Percentiles rank a stretch among this genome's conserved stretches.
phyloP scores from a whole-genome alignment of 2,888 invertebrate genomes.

The Balanococcus diminutus region DNA sequence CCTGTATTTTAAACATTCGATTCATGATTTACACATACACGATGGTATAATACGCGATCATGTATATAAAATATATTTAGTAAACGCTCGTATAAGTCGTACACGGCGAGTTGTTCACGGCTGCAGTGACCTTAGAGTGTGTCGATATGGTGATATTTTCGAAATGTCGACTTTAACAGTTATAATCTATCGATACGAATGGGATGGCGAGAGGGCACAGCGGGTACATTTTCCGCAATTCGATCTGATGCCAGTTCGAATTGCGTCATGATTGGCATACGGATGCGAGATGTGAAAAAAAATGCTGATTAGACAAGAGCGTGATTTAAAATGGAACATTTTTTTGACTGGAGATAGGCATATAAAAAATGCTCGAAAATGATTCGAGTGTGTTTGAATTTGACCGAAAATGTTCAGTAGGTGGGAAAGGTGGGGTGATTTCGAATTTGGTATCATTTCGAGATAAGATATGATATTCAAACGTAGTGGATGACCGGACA shows the following conservation, averaged over 20 bases:
- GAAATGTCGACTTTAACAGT: not conserved
- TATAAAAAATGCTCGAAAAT: too few relatives aligned
- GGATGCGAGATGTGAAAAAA: not conserved
- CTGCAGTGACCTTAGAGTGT: slow-evolving; percentile 1
- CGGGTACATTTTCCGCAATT: not conserved
- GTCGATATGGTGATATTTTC: slow-evolving; percentile 3
- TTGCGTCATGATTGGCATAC: not conserved
- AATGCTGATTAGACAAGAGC: not conserved
- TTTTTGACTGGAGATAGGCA: too few relatives aligned
- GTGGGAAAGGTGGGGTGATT: too few relatives aligned
- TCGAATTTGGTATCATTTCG: too few relatives aligned
- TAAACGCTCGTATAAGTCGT: not conserved
- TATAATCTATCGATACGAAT: not conserved
- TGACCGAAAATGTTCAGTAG: too few relatives aligned
- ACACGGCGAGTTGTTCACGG: not conserved
- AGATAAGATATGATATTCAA: not conserved
- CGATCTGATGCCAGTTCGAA: not conserved
- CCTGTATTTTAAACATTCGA: slow-evolving; percentile 25
- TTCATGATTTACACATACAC: slow-evolving; percentile 9
- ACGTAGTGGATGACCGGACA: too few relatives aligned
- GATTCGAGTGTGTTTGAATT: too few relatives aligned
- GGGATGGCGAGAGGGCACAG: not conserved
- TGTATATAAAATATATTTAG: too few relatives aligned
- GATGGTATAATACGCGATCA: not conserved
- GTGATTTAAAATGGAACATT: not conserved